Evolutionary conservation across 2,797 vertebrate genomes (phyloP).

Genomic region (Hybognathus amarus): DNA sequence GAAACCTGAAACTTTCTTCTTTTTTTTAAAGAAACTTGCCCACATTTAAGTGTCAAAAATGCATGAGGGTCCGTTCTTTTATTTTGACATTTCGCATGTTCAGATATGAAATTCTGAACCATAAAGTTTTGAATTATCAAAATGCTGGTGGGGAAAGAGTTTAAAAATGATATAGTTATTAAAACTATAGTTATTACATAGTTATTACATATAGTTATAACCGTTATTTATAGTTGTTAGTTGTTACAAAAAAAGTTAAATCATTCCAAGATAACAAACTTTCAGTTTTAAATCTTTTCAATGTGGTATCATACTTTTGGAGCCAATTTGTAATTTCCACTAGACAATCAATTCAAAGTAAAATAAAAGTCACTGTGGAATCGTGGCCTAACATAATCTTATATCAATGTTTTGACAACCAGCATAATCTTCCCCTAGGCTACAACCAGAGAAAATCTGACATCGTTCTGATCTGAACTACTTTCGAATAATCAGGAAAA

Average conservation of each 20-base stretch:
- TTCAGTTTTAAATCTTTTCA: neutral
- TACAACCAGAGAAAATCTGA: neutral
- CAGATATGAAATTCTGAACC: no score
- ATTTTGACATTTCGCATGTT: no score
- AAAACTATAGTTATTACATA: neutral
- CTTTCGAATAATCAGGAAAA: neutral
- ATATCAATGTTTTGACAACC: constrained; percentile 20
- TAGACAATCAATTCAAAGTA: neutral
- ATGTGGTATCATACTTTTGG: neutral
- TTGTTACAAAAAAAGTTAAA: neutral
- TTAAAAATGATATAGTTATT: no score
- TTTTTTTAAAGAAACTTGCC: no score
- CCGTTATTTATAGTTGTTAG: neutral
- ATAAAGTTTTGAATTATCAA: no score
- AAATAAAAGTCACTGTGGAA: constrained; percentile 10
- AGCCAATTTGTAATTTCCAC: neutral
- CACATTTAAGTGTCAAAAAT: no score
- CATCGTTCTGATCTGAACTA: neutral
- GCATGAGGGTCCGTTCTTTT: no score
- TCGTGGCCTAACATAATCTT: neutral
- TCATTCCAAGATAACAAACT: neutral
- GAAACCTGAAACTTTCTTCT: no score
- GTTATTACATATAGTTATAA: neutral
- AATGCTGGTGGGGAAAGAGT: no score
- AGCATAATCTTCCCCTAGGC: constrained; percentile 15